Conservation (phyloP, 1,140 invertebrate species). For the Patella vulgata region DNA sequence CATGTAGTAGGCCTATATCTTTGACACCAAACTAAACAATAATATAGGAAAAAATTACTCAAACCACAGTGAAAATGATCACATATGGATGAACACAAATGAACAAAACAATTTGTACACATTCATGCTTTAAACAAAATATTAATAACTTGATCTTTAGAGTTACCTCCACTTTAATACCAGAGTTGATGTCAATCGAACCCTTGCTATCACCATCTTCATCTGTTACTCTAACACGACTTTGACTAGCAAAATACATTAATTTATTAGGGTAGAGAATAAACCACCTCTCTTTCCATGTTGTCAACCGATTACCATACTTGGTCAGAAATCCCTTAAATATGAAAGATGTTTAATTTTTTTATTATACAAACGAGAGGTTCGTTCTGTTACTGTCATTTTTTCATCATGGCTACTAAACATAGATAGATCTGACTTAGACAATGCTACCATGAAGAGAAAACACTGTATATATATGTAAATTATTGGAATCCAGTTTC, state of each 20-base stretch:
- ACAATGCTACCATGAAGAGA: no score
- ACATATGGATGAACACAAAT: no score
- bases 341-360: neutral
- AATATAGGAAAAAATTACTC: no score
- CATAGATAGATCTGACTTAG: neutral
- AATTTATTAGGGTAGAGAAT: constrained; percentile 79
- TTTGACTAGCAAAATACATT: constrained; percentile 74
- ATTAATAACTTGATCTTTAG: no score
- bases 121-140: no score
- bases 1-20: no score
- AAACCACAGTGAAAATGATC: no score
- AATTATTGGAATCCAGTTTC: no score
- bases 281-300: constrained; percentile 83
- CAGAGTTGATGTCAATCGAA: constrained; percentile 73
- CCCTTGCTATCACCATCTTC: constrained; percentile 79
- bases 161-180: constrained; percentile 75
- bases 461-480: no score
- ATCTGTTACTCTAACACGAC: neutral
- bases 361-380: neutral
- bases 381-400: neutral
- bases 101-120: no score
- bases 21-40: no score
- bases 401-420: neutral
- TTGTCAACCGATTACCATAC: constrained; percentile 78
- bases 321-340: constrained; percentile 69